These are phyloP conservation scores for Ceyx cyanopectus DNA, from an alignment of 2,113 vertebrate genomes.

Conservation along the genomic window DNA sequence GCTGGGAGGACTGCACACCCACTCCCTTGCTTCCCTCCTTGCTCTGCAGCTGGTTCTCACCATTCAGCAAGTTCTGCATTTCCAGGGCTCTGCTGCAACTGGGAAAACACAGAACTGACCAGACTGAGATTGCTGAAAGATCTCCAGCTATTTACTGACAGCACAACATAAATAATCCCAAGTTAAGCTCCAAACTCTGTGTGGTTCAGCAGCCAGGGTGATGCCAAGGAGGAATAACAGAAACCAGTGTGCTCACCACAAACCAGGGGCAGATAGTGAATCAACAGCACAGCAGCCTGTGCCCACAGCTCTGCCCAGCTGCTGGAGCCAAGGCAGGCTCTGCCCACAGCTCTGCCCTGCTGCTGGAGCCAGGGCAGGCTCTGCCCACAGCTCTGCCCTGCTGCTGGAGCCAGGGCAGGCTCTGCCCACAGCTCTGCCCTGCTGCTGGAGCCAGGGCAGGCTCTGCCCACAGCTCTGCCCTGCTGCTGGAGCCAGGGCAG, in stretches of 20 bases:
- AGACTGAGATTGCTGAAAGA: neutral
- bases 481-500: too few species aligned
- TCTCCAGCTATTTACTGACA: neutral
- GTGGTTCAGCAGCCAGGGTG: neutral
- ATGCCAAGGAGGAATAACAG: neutral
- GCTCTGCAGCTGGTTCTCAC: neutral
- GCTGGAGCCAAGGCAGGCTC: too few species aligned
- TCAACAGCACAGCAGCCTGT: rapidly evolving
- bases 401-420: too few species aligned
- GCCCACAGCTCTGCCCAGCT: neutral
- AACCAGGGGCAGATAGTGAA: neutral
- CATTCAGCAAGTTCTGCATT: too few species aligned
- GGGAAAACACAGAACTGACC: neutral
- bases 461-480: too few species aligned
- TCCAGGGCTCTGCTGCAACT: neutral
- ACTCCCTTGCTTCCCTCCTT: neutral
- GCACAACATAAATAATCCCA: neutral
- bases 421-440: too few species aligned
- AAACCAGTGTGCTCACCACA: neutral
- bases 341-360: too few species aligned
- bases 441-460: too few species aligned
- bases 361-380: too few species aligned
- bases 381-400: too few species aligned
- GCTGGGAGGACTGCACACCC: neutral
- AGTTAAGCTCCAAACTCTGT: neutral